These are phyloP conservation scores for Pedionomus torquatus DNA, from an alignment of 2,113 vertebrate species.

Conservation along the genomic window DNA sequence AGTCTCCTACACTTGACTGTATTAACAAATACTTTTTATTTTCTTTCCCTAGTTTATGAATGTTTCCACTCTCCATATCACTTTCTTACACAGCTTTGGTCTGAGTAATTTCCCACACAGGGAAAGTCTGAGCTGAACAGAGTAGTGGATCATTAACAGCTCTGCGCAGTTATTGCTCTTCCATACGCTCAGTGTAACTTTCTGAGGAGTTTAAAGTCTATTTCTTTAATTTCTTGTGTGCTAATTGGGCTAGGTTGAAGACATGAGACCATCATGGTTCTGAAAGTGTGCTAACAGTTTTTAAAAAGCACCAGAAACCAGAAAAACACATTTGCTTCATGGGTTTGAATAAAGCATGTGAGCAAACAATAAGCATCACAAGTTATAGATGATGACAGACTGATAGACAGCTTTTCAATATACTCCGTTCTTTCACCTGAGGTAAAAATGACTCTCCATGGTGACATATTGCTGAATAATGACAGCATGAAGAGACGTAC, in stretches of 20 bases:
- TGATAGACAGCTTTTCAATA: not conserved
- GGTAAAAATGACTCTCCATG: conserved; percentile 4
- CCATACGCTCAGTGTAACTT: not conserved
- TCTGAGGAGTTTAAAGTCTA: not conserved
- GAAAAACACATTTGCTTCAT: conserved; percentile 15
- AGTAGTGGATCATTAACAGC: not conserved
- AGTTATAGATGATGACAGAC: conserved; percentile 17
- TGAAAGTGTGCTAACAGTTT: not conserved
- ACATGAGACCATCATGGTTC: not conserved
- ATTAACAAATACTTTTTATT: not conserved
- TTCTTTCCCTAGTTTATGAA: not conserved
- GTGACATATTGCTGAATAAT: not conserved
- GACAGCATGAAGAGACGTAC: not conserved
- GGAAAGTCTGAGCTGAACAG: not conserved
- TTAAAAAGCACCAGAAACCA: conserved; percentile 16
- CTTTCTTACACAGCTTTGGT: not conserved
- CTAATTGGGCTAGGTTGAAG: not conserved
- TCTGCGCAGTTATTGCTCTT: not conserved
- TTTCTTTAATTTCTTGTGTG: not conserved
- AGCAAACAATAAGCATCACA: conserved; percentile 16
- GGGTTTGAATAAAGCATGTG: conserved; percentile 22
- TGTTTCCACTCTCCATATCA: not conserved
- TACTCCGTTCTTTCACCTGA: not conserved
- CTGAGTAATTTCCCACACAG: not conserved
- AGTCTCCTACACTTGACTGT: not conserved